Evolutionary conservation across 2,888 invertebrate species (phyloP).

Genomic region (Gonocerus acuteangulatus): DNA sequence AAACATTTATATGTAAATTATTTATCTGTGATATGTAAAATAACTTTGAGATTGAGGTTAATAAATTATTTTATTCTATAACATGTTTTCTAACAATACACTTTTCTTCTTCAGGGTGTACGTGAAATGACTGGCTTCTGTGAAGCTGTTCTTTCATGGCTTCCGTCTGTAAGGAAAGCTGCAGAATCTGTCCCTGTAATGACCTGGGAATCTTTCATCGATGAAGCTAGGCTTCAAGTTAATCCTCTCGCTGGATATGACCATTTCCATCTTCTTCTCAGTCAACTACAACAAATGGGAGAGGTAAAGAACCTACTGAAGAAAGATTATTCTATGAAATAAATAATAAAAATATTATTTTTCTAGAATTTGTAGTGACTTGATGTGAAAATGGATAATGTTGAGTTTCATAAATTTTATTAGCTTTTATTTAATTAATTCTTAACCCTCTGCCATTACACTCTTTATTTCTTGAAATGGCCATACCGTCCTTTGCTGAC

Average conservation of each 20-base stretch:
- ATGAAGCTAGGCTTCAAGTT: conserved; percentile 51
- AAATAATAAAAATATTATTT: neutral
- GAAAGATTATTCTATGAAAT: too few species aligned
- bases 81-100: too few species aligned
- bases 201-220: conserved; percentile 52
- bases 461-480: too few species aligned
- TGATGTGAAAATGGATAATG: too few species aligned
- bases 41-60: too few species aligned
- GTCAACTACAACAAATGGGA: conserved; percentile 57
- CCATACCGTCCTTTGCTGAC: too few species aligned
- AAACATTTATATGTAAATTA: too few species aligned
- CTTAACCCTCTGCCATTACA: too few species aligned
- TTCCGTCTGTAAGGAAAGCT: conserved; percentile 49
- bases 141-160: conserved; percentile 50
- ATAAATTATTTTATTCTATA: too few species aligned
- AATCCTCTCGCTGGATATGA: conserved; percentile 59
- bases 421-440: too few species aligned
- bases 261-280: conserved; percentile 54
- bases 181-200: conserved; percentile 55
- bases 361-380: neutral
- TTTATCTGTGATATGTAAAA: too few species aligned
- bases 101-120: conserved; percentile 43
- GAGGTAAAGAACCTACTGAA: too few species aligned
- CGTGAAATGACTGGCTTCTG: conserved; percentile 53
- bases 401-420: neutral